Percentiles rank a stretch among this genome's conserved stretches.
phyloP scores from a whole-genome alignment of 1,140 invertebrate genomes.

The Kradibia gibbosae region DNA sequence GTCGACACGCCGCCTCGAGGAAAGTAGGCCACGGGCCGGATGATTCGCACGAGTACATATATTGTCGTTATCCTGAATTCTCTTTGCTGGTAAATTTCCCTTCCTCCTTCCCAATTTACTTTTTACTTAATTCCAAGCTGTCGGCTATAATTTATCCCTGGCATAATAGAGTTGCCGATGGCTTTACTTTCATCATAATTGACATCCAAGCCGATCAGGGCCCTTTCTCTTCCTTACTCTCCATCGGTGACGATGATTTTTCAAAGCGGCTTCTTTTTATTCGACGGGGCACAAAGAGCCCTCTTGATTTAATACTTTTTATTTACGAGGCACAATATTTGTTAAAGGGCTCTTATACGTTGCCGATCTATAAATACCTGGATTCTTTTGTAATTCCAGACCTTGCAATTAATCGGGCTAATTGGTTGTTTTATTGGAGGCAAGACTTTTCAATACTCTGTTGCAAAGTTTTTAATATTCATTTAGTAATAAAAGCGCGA shows the following conservation, averaged over 20 bases:
- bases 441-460: background rate
- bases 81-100: background rate
- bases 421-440: no score
- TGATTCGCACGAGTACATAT: background rate
- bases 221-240: background rate
- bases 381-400: no score
- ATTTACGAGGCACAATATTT: background rate
- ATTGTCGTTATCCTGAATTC: background rate
- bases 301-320: no score
- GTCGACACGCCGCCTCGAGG: background rate
- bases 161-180: background rate
- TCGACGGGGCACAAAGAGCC: no score
- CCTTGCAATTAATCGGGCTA: no score
- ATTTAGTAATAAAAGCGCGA: background rate
- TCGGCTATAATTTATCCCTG: background rate
- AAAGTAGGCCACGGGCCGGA: conserved; percentile 8
- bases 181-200: background rate
- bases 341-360: no score
- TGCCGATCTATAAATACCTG: no score
- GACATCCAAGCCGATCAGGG: background rate
- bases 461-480: background rate
- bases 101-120: conserved; percentile 13
- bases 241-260: no score
- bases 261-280: no score
- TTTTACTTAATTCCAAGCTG: background rate